These are phyloP conservation scores for Harpegnathos saltator DNA, from an alignment of 1,140 invertebrate species.

Conservation along the genomic window DNA sequence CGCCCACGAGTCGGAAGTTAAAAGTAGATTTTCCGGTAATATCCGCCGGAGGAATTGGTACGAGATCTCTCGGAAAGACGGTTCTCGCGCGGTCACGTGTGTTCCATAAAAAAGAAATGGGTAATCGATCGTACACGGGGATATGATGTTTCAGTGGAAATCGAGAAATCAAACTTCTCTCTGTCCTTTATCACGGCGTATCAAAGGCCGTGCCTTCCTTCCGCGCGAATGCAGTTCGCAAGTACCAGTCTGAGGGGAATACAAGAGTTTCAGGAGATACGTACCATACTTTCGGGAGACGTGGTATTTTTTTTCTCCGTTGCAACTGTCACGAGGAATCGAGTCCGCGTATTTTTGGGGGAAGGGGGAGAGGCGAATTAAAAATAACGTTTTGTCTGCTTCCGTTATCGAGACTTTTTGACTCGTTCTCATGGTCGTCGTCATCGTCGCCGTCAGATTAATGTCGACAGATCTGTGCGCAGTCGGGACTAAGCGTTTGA, in stretches of 20 bases:
- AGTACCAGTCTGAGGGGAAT: too few species aligned
- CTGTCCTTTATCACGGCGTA: background rate
- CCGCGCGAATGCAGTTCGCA: too few species aligned
- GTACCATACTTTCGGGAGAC: too few species aligned
- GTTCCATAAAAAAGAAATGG: background rate
- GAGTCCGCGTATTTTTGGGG: too few species aligned
- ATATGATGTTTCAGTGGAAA: background rate
- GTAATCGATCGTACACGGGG: constrained; percentile 1
- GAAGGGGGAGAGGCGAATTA: too few species aligned
- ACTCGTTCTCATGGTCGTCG: too few species aligned
- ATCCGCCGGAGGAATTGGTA: constrained; percentile 15
- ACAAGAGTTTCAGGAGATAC: too few species aligned
- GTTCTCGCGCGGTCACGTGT: constrained; percentile 2
- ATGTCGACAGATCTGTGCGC: background rate
- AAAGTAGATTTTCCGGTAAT: constrained; percentile 55
- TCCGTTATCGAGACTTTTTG: too few species aligned
- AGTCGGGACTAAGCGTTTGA: constrained; percentile 17
- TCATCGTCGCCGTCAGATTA: background rate
- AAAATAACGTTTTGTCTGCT: too few species aligned
- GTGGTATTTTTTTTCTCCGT: too few species aligned
- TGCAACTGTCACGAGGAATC: too few species aligned
- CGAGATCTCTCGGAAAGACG: background rate
- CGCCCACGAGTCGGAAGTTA: constrained; percentile 11
- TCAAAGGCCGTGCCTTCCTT: too few species aligned
- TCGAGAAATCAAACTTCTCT: background rate